Base-by-base conservation (phyloP, 2,797 vertebrate genomes). In the Salarias fasciatus region DNA sequence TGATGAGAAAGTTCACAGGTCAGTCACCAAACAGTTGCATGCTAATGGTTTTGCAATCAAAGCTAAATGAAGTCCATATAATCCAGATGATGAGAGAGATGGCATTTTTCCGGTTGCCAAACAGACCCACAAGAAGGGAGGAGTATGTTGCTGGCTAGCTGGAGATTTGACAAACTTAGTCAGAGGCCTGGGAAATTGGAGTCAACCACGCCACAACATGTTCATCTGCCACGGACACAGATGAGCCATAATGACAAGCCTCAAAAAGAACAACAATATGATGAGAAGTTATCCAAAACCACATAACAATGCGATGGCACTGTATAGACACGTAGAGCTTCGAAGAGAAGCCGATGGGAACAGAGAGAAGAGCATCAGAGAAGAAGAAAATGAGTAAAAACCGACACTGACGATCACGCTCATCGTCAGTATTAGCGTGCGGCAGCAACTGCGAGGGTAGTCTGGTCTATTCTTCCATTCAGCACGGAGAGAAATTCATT, bases 1-100 rank as follows among this genome's bases (percentile, higher is more conserved):
- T 59, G 71, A 86, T 83, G 83, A 84, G 77, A 87, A 86, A 89
- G 86, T 71, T 85, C 66, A 69, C 66, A 49, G 77, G 60, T 79
- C 75, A 82, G 44, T 44, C 69, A 59, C 64, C 61, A 46, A 66
- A 59, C 68, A 59, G 77, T 77, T 71, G 51, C 14, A 60, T 29
- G 44, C 62, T 75, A 78, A 85, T 83, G 78, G 64, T 75, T 81
- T 82, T 78, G 71, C 61, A 80, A 84, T 82, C 63, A 80, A 78
- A 80, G 69, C 63, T 33, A 62, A 82, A 73, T 58, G 53, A 79
- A 71, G 59, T 62, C 41, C 31, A 11, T 63, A 60, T 79, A 71
- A 86, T 85, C 65, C 69, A 5, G 13, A 61, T 42, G 72, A 72
- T 73, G 78, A 88, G 54, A 80, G 77, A 77, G 52, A 64, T 44